Conservation (phyloP, 2,888 invertebrate genomes). For the Eupithecia pulchellata region DNA sequence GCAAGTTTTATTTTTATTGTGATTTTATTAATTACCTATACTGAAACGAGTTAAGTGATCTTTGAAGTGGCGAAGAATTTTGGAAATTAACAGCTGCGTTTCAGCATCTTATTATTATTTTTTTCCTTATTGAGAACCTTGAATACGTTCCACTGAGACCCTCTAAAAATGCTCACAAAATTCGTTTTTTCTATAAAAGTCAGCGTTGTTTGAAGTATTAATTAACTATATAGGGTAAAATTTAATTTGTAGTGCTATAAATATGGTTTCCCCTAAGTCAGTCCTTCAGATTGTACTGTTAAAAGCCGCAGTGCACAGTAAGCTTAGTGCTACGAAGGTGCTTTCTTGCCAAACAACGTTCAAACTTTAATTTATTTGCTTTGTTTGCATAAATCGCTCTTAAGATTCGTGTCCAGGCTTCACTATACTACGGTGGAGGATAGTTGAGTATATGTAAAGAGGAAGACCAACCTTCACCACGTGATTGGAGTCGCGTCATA, state of each 20-base stretch:
- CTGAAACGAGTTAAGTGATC: not conserved
- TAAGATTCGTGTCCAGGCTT: conserved; percentile 9
- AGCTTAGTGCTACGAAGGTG: conserved; percentile 36
- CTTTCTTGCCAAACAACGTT: conserved; percentile 40
- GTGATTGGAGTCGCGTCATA: too few relatives aligned
- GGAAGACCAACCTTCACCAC: too few relatives aligned
- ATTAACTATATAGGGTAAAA: too few relatives aligned
- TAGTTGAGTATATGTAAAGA: too few relatives aligned
- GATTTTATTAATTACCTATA: not conserved
- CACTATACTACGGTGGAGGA: too few relatives aligned
- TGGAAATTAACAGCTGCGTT: not conserved
- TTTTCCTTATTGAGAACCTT: too few relatives aligned
- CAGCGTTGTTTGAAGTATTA: too few relatives aligned
- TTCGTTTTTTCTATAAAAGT: too few relatives aligned
- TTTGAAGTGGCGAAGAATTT: not conserved
- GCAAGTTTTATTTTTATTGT: not conserved
- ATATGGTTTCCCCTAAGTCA: conserved; percentile 14
- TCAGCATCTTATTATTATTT: too few relatives aligned
- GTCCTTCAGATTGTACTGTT: conserved; percentile 29
- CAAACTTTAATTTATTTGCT: conserved; percentile 46
- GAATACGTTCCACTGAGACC: too few relatives aligned
- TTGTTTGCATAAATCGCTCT: conserved; percentile 37
- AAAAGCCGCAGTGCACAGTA: conserved; percentile 31
- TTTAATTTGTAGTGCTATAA: not conserved
- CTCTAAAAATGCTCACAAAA: too few relatives aligned